These are phyloP conservation scores for Cichladusa arquata DNA, from an alignment of 2,113 vertebrate species.

Conservation along the genomic window DNA sequence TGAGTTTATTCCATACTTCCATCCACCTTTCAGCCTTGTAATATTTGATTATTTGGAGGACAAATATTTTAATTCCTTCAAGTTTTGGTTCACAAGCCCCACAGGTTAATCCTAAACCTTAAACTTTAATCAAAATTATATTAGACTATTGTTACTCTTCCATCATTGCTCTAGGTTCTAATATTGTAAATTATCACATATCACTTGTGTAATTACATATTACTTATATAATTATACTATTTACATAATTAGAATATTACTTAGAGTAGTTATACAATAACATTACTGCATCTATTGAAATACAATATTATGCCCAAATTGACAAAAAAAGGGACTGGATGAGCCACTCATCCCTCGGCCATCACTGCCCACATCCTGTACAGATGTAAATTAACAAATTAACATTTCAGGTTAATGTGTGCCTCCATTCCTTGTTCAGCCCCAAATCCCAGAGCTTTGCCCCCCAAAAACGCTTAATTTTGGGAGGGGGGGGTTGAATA, in stretches of 20 bases:
- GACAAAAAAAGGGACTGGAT: not conserved
- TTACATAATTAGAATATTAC: not conserved
- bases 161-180: not conserved
- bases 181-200: not conserved
- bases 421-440: not conserved
- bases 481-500: rapidly evolving
- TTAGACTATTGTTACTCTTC: not conserved
- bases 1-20: not conserved
- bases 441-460: rapidly evolving
- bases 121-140: not conserved
- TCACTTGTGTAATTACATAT: not conserved
- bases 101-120: not conserved
- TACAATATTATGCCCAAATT: not conserved
- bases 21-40: rapidly evolving
- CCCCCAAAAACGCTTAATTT: not conserved
- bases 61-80: not conserved
- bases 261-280: not conserved
- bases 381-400: not conserved
- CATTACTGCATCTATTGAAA: not conserved
- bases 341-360: rapidly evolving
- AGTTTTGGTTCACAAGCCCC: not conserved
- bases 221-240: not conserved
- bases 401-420: not conserved
- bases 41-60: not conserved
- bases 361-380: rapidly evolving